Evolutionary conservation across 2,113 vertebrate genomes (phyloP), one percentile per base, ranked within the genome.

Genomic region (Colistium nudipinnis): DNA sequence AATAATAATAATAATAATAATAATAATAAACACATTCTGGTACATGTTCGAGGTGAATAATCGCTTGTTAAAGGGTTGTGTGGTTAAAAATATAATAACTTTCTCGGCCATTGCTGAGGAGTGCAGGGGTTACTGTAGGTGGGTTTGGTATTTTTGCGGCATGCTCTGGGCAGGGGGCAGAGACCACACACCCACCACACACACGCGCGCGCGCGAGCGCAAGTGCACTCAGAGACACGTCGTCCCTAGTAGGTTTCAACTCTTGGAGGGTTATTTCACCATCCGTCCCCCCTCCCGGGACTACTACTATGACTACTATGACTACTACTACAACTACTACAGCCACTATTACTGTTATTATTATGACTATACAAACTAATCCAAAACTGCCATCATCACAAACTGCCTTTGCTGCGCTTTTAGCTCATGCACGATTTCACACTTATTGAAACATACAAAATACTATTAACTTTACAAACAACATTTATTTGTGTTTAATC

Each of bases 201-300:
- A 43, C 39, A 9, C 16, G 6, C 39, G 7, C 17, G 8, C 4
- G 4, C 8, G 30, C 8, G 4, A 7, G 22, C n/a, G 14, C 33
- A 4, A 30, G n/a, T 70, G 27, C 41, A 65, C 65, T 52, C 13
- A 52, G 27, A 78, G 82, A 80, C 77, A 83, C 85, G 74, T 78
- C 78, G 68, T 62, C 52, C 35, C 74, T 36, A 4, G 55, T 36
- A 4, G 55, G 22, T 41, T 81, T 56, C 64, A 54, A 24, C 41
- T 66, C 28, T 85, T 87, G 74, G 78, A 52, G 3, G 31, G 1
- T 38, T 30, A 20, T 85, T 87, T 76, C 82, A 74, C 74, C 79
- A 86, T 60, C 76, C 33, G 38, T 31, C 54, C 16, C 35, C 16
- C 51, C 44, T 47, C 33, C 44, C 14, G 0, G 22, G 13, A 25